These are phyloP conservation scores for Ictalurus furcatus DNA, from an alignment of 2,113 vertebrate species.

Conservation along the genomic window DNA sequence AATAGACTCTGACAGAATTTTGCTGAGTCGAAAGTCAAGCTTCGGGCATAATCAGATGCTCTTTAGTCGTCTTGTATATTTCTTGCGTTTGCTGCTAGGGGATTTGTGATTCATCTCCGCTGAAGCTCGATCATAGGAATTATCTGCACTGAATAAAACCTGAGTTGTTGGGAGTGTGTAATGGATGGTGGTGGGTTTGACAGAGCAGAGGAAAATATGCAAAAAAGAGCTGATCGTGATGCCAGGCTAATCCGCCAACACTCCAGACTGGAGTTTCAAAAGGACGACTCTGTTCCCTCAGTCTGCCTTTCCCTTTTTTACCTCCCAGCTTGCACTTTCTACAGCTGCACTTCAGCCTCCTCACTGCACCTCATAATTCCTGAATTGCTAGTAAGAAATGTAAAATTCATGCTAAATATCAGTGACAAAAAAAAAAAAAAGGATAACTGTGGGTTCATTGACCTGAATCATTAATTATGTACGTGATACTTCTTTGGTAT, in stretches of 20 bases:
- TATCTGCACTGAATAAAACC: conserved; percentile 61
- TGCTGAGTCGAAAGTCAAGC: conserved; percentile 26
- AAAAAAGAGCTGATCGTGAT: conserved; percentile 61
- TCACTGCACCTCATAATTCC: neutral
- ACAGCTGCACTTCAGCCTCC: neutral
- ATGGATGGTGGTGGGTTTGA: conserved; percentile 66
- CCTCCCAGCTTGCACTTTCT: neutral
- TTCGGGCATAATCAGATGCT: conserved; percentile 16
- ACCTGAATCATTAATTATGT: neutral
- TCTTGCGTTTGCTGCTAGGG: neutral
- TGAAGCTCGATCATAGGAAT: conserved; percentile 19
- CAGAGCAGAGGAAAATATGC: conserved; percentile 62
- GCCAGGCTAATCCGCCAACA: conserved; percentile 63
- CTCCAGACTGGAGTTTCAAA: conserved; percentile 45
- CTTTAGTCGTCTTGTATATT: conserved; percentile 6
- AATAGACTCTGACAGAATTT: conserved; percentile 15
- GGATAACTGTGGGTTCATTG: neutral
- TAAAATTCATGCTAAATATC: neutral
- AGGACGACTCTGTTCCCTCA: neutral
- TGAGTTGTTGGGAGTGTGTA: conserved; percentile 64
- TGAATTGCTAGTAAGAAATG: neutral
- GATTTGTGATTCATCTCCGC: neutral
- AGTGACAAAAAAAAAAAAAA: neutral
- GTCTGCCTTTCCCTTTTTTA: neutral
- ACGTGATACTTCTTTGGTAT: neutral